These are phyloP conservation scores for Calliopsis andreniformis DNA, from an alignment of 1,140 invertebrate genomes.

Conservation along the genomic window DNA sequence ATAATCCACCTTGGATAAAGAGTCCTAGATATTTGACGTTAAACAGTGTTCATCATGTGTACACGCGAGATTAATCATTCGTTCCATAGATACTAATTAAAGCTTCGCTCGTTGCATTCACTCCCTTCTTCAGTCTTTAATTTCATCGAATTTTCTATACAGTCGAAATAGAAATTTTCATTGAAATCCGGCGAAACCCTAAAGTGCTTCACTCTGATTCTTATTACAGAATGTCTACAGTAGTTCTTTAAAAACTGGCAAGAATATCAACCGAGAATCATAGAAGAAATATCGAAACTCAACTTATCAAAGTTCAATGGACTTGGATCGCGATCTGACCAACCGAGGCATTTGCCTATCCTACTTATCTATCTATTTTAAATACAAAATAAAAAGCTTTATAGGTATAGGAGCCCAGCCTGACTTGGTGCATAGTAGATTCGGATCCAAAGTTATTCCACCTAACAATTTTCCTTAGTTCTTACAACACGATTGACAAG, in stretches of 20 bases:
- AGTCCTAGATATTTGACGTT: background rate
- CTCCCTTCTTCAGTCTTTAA: conserved; percentile 23
- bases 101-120: background rate
- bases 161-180: background rate
- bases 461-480: background rate
- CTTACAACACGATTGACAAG: background rate
- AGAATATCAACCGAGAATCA: background rate
- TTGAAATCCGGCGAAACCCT: background rate
- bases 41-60: background rate
- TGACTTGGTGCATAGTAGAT: background rate
- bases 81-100: background rate
- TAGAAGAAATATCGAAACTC: background rate
- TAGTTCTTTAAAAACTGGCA: no score
- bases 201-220: no score
- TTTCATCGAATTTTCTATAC: background rate
- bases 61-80: background rate
- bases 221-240: no score
- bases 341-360: background rate
- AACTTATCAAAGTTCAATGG: no score
- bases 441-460: background rate
- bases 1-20: background rate
- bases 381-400: no score
- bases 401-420: no score
- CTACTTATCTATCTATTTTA: no score
- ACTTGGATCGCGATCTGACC: background rate